These are phyloP conservation scores for Platysternon megacephalum DNA, from an alignment of 2,113 vertebrate genomes.

Conservation along the genomic window DNA sequence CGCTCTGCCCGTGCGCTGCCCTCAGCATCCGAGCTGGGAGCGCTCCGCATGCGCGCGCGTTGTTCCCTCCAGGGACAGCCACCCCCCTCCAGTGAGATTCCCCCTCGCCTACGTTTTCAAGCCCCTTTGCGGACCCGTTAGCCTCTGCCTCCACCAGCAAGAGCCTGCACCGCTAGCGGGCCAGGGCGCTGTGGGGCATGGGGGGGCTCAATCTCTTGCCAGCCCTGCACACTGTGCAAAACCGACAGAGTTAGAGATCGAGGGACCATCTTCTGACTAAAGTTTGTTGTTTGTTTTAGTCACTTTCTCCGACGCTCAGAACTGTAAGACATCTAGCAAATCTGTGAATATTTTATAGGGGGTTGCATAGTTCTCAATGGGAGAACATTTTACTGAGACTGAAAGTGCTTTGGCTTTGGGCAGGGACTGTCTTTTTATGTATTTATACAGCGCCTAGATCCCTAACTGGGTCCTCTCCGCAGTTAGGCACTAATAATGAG, in stretches of 20 bases:
- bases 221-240: background rate
- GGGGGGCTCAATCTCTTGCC: background rate
- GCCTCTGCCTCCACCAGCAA: too few species aligned
- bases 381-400: background rate
- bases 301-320: background rate
- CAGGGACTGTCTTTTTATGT: background rate
- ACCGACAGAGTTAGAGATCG: too few species aligned
- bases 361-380: background rate
- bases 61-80: too few species aligned
- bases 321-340: background rate
- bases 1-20: accelerated
- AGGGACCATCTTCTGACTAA: background rate
- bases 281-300: background rate
- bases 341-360: background rate
- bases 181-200: too few species aligned
- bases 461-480: background rate
- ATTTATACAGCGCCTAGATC: background rate
- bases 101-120: too few species aligned
- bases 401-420: background rate
- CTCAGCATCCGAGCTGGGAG: background rate
- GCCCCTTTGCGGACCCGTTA: too few species aligned
- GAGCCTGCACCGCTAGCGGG: too few species aligned
- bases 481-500: background rate
- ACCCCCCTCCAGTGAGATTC: too few species aligned
- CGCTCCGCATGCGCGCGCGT: too few species aligned